Percentiles rank a stretch among this genome's conserved stretches.
These are phyloP conservation scores for Drosophila quinaria DNA, from an alignment of 2,888 invertebrate species.

Conservation along the genomic window DNA sequence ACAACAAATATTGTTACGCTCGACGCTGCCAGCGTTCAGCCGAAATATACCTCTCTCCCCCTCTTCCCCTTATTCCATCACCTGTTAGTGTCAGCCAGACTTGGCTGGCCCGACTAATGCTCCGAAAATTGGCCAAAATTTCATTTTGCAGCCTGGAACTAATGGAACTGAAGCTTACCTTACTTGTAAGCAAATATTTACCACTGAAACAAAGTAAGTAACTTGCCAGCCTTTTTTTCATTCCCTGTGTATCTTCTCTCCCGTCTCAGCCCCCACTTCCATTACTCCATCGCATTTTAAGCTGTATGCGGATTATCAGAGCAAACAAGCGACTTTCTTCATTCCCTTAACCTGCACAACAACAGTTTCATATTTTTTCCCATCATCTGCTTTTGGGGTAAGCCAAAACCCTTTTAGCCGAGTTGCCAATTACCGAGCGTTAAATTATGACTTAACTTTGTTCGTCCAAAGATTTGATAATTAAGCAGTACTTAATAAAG, in stretches of 20 bases:
- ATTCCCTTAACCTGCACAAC: slow-evolving; percentile 18
- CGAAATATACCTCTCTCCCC: neutral
- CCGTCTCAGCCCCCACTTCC: neutral
- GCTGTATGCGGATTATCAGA: slow-evolving; percentile 78
- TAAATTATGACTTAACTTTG: slow-evolving; percentile 25
- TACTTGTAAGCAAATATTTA: slow-evolving; percentile 78
- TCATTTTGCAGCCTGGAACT: slow-evolving; percentile 65
- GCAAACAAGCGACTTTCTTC: slow-evolving; percentile 62
- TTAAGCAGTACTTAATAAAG: slow-evolving; percentile 21
- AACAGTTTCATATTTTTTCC: neutral
- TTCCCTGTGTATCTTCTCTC: neutral
- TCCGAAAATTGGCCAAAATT: slow-evolving; percentile 77
- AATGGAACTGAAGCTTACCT: slow-evolving; percentile 80
- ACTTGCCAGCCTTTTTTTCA: slow-evolving; percentile 39
- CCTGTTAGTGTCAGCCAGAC: slow-evolving; percentile 26
- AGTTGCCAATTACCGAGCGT: slow-evolving; percentile 8
- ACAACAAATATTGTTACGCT: slow-evolving; percentile 77
- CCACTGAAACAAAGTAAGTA: slow-evolving; percentile 73
- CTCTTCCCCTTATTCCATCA: neutral
- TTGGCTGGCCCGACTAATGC: slow-evolving; percentile 61
- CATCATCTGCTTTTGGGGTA: neutral
- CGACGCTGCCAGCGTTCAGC: slow-evolving; percentile 38
- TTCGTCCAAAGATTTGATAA: slow-evolving; percentile 16
- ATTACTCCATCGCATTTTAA: slow-evolving; percentile 44
- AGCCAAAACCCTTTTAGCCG: slow-evolving; percentile 15